Percentiles rank a stretch among this genome's conserved stretches.
Conservation (phyloP, 2,888 invertebrate genomes). For the Rutpela maculata region DNA sequence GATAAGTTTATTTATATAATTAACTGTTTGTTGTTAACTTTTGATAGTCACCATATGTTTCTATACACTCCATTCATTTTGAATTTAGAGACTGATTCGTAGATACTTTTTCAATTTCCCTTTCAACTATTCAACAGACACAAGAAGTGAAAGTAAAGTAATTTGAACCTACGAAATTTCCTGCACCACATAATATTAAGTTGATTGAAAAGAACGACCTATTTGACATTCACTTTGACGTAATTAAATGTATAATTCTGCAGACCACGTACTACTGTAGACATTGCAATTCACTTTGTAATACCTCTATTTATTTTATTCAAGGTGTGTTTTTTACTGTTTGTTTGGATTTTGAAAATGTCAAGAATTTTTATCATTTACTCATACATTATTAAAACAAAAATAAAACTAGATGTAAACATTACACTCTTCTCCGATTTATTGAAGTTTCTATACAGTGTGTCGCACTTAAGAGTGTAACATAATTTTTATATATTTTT, state of each 20-base stretch:
- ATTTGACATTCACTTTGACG: slow-evolving; percentile 46
- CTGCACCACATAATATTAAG: slow-evolving; percentile 31
- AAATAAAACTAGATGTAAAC: too few species aligned
- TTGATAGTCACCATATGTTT: not conserved
- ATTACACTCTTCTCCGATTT: too few species aligned
- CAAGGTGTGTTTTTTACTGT: not conserved
- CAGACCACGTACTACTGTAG: not conserved
- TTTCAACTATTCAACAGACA: slow-evolving; percentile 41
- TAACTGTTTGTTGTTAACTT: too few species aligned
- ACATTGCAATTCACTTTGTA: not conserved
- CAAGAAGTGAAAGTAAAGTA: slow-evolving; percentile 52
- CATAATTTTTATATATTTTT: too few species aligned
- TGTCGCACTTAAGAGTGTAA: too few species aligned
- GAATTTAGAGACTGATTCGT: not conserved
- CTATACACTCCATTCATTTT: not conserved
- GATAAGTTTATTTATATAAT: too few species aligned
- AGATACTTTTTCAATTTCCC: slow-evolving; percentile 37
- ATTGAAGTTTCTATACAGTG: too few species aligned
- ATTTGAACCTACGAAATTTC: slow-evolving; percentile 45
- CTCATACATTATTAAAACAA: too few species aligned
- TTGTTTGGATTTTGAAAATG: not conserved
- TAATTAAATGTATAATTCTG: slow-evolving; percentile 1
- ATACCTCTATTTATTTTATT: not conserved
- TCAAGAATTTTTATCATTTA: too few species aligned
- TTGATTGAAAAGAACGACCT: not conserved